Percentiles rank a stretch among this genome's conserved stretches.
These are phyloP conservation scores for Agapornis canus DNA, from an alignment of 2,797 vertebrate species.

Conservation along the genomic window DNA sequence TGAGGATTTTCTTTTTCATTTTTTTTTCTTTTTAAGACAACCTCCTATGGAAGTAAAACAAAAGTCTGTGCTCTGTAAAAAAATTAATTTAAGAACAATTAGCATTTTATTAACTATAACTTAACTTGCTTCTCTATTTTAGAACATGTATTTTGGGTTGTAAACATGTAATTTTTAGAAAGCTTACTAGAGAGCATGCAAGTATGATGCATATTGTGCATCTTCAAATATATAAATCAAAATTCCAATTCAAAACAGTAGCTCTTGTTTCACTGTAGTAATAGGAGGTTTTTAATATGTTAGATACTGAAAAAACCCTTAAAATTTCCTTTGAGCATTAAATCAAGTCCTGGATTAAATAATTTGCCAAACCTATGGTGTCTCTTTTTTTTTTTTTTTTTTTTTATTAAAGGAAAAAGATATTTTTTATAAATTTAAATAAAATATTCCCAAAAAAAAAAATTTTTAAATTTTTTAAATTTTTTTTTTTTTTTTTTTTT, in stretches of 20 bases:
- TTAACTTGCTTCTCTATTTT: not conserved
- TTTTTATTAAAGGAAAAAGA: too few relatives aligned
- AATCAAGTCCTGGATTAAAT: not conserved
- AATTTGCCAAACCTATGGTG: not conserved
- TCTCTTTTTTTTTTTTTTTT: not conserved
- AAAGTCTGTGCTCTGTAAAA: not conserved
- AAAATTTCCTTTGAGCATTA: not conserved
- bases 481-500: not conserved
- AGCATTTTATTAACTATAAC: not conserved
- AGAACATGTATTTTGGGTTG: not conserved
- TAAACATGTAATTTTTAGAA: not conserved
- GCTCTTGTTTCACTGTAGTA: not conserved
- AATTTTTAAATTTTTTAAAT: too few relatives aligned
- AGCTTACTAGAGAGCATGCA: not conserved
- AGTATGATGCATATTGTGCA: not conserved
- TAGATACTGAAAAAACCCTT: not conserved
- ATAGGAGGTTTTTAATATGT: not conserved
- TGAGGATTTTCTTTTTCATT: not conserved
- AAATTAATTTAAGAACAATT: not conserved
- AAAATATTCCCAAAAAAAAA: too few relatives aligned
- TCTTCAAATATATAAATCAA: not conserved
- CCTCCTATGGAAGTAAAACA: not conserved
- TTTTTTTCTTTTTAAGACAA: not conserved
- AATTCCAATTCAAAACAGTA: not conserved
- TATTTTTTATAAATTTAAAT: too few relatives aligned